Evolutionary conservation across 2,113 vertebrate species (phyloP).

Genomic region (Hiodon alosoides): DNA sequence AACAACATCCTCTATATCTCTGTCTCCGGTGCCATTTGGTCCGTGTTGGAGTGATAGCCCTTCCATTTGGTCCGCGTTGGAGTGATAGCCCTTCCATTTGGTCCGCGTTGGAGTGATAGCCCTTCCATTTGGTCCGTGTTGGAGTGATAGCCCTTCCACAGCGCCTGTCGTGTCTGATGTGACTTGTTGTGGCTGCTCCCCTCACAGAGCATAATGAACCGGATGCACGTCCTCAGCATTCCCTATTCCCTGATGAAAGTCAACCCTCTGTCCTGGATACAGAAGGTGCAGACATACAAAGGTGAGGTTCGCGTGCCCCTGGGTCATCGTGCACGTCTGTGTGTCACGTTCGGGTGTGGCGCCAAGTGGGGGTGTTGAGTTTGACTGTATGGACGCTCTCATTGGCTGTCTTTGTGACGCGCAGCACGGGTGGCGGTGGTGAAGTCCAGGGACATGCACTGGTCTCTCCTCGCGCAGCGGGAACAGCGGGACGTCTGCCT

Average conservation of each 20-base stretch:
- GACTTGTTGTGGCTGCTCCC: constrained; percentile 26
- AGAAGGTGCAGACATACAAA: constrained; percentile 90
- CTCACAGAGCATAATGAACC: constrained; percentile 84
- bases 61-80: not conserved
- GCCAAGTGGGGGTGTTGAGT: constrained; percentile 1
- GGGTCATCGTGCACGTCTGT: not conserved
- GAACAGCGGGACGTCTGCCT: constrained; percentile 89
- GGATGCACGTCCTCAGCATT: constrained; percentile 92
- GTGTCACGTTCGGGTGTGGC: not conserved
- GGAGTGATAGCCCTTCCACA: not conserved
- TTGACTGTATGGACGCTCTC: constrained; percentile 28
- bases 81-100: not conserved
- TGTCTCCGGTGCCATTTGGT: no score
- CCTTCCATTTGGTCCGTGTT: no score
- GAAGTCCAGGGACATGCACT: constrained; percentile 97
- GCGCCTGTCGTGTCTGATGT: constrained; percentile 1
- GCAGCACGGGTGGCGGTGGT: constrained; percentile 82
- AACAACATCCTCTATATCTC: no score
- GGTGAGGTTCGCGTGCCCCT: constrained; percentile 56
- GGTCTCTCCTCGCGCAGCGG: constrained; percentile 90
- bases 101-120: not conserved
- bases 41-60: no score
- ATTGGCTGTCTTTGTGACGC: constrained; percentile 19
- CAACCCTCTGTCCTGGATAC: constrained; percentile 96
- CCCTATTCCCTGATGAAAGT: constrained; percentile 96